Base-by-base conservation (phyloP, 2,888 invertebrate genomes). In the Xestia c-nigrum region DNA sequence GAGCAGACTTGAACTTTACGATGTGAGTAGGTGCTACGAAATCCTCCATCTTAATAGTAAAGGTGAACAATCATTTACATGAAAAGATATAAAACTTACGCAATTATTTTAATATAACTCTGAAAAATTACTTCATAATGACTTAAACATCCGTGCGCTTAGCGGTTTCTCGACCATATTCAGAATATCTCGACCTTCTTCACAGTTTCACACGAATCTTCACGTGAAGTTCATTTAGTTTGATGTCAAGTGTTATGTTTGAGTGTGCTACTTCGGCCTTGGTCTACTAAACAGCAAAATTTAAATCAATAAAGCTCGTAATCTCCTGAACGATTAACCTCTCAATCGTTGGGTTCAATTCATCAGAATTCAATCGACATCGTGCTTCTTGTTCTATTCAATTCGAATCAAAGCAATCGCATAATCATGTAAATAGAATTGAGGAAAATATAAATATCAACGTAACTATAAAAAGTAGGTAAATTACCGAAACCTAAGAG, bases 241-340 rank as follows among this genome's bases (percentile, higher is more conserved):
- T 79, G 79, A 85, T 88, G 83, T 85, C 85, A 85, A 87, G 85
- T 87, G 77, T 76, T 86, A 81, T 76, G 68, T 72, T 76, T 80
- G 83, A 79, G 78, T 76, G 72, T 80, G 82, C 47, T 81, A n/a
- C 52, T 21, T 59, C 80, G 81, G 64, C 87, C 89, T 89, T 88
- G 90, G 69, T 81, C 86, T 72, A 84, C 75, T 88, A 47, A 84
- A 86, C 78, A 76, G 72, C 67, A 55, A 79, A 74, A 84, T 84
- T 84, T 68, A 72, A 84, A 88, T 87, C 88, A 85, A 88, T 89
- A 83, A 74, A 76, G 47, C 68, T 74, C 77, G 0, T 87, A 74
- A 89, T 86, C 81, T 87, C 66, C 64, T 66, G 47, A 78, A 67
- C 74, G 84, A 87, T 87, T 89, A 81, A 88, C 78, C 81, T 85